Base-by-base conservation (phyloP, 1,140 invertebrate genomes). In the Penaeus chinensis region DNA sequence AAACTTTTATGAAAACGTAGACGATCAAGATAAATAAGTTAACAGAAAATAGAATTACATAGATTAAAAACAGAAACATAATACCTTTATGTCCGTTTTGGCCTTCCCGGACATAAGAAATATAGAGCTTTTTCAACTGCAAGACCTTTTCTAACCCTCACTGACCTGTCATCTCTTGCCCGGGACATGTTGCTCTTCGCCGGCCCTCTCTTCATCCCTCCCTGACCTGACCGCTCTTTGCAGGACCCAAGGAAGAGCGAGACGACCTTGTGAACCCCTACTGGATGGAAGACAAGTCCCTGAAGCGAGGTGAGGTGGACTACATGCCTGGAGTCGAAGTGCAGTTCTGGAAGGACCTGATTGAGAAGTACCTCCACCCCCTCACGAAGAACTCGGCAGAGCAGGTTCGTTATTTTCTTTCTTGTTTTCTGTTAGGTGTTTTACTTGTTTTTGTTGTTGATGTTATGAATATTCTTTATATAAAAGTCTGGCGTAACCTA, bases 291-390 rank as follows among this genome's bases (percentile, higher is more conserved):
- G 97, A 99, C 92, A 95, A 95, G 0, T 96, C 96, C 84, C 93
- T 99, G 54, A 96, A 96, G 87, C 96, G 97, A 91, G 97, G 97
- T 61, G 96, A 97, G 92, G 96, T 98, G 22, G 96, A 97, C 91
- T 96, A 95, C 90, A 92, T 99, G 63, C 95, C 94, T 5, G 95
- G 95, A 88, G 94, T 95, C 62, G 98, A 99, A 93, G 94, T 96
- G 76, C 94, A 94, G 66, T 99, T 99, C 92, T 99, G 98, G 98
- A 97, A 96, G 92, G 98, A 99, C 89, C 93, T 99, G 20, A 94
- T 99, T 80, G 96, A 96, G 76, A 97, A 98, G 92, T 99, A 99
- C 94, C 93, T 99, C 10, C 96, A 96, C 92, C 98, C 98, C 24
- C 96, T 99, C 89, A 96, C 98, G 91, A 96, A 97, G 91, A 96